phyloP scores from a whole-genome alignment of 2,888 invertebrate genomes.

The Kuschelorhynchus macadamiae region DNA sequence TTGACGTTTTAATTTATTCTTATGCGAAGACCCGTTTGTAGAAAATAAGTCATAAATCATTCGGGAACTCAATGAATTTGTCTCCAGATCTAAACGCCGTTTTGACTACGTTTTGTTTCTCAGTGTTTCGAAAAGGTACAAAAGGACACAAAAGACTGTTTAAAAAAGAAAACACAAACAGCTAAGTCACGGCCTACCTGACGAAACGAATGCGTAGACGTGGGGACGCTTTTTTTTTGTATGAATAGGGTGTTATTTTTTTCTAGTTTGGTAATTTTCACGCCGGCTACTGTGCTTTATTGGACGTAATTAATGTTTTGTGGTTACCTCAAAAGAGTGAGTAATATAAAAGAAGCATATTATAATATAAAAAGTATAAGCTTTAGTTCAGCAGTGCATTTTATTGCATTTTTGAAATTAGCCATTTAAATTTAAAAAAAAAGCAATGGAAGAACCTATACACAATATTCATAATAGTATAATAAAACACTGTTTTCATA shows the following conservation, averaged over 20 bases:
- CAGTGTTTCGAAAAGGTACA: conserved; percentile 27
- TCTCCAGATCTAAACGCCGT: conserved; percentile 45
- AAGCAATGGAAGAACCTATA: no score
- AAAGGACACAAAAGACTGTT: conserved; percentile 23
- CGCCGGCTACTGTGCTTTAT: conserved; percentile 35
- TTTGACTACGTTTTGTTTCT: conserved; percentile 49
- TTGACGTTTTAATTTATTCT: conserved; percentile 59
- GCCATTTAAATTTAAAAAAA: no score
- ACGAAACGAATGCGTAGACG: conserved; percentile 40
- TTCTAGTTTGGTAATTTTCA: conserved; percentile 27
- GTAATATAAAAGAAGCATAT: no score
- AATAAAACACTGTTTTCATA: no score
- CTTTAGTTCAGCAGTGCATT: no score
- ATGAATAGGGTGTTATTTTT: conserved; percentile 27
- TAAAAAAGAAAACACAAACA: conserved; percentile 27
- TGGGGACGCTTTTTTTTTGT: conserved; percentile 15
- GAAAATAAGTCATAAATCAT: conserved; percentile 45
- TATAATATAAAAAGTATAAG: no score
- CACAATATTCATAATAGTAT: no score
- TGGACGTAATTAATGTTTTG: conserved; percentile 1
- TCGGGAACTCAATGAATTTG: conserved; percentile 48
- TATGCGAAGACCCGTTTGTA: conserved; percentile 30
- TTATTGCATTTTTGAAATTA: no score
- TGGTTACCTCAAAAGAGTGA: background rate
- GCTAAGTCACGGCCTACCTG: conserved; percentile 45